Base-by-base conservation (phyloP, 2,888 invertebrate genomes). In the Caradrina clavipalpis region DNA sequence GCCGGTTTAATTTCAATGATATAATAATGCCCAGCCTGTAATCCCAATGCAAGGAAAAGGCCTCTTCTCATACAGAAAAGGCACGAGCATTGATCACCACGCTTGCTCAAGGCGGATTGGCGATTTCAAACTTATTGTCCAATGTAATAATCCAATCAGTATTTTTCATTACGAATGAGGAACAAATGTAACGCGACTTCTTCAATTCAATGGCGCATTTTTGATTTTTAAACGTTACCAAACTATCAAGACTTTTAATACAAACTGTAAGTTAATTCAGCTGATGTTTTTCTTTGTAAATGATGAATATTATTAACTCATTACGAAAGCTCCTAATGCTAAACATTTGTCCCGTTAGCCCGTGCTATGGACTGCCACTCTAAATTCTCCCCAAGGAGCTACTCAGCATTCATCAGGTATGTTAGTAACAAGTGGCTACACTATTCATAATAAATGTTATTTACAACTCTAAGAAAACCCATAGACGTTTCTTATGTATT, bases 401-500 rank as follows among this genome's bases (percentile, higher is more conserved):
- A 35, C 39, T 61, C 42, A 19, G 55, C 59, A 75, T 78, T 76
- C 62, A 66, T 50, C 55, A 64, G 54, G 49, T 59, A 82, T 54
- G 60, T 67, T 55, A 65, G 49, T 67, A 67, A 49, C 67, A 56
- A 73, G 66, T 67, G 58, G 59, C 59, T 58, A 58, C 72, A 69
- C 63, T 75, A 66, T 79, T 79, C 75, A 68, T 74, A 82, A 76
- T 67, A 73, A 74, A 75, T 78, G 75, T 74, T 73, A 79, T 81
- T 82, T 59, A 49, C 64, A 69, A 49, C 58, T 72, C 51, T 57
- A 68, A 83, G 74, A 63, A 80, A 82, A 64, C 64, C 70, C 84
- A 82, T 78, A 78, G 80, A 72, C 65, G 60, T 78, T 82, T 78
- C 76, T 81, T 79, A 69, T 82, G 80, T 81, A 81, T 83, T 78